These are phyloP conservation scores for Corvus moneduloides DNA, from an alignment of 2,113 vertebrate species.

Conservation along the genomic window DNA sequence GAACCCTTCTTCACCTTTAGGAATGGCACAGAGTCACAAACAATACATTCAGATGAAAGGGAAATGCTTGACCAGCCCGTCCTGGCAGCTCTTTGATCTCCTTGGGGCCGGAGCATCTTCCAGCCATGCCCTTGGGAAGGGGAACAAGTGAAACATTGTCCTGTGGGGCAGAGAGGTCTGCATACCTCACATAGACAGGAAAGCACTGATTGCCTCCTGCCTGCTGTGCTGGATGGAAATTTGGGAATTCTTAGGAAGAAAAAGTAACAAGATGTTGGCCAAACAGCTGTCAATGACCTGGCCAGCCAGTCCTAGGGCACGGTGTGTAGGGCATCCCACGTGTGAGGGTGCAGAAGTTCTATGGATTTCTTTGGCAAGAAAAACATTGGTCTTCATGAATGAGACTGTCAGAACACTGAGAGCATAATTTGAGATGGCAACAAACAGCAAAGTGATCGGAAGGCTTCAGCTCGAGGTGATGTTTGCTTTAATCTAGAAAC, in stretches of 20 bases:
- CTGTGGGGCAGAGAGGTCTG: slow-evolving; percentile 37
- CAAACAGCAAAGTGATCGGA: neutral
- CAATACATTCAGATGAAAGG: slow-evolving; percentile 66
- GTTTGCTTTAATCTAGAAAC: neutral
- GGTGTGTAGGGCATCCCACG: neutral
- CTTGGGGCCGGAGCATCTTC: slow-evolving; percentile 32
- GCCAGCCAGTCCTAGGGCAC: fast-evolving
- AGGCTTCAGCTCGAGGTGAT: neutral
- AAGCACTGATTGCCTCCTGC: neutral
- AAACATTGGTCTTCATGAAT: neutral
- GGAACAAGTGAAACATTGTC: slow-evolving; percentile 59
- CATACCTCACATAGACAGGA: slow-evolving; percentile 28
- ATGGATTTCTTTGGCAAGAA: neutral
- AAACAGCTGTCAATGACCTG: neutral
- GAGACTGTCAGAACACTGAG: neutral
- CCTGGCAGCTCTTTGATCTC: slow-evolving; percentile 65
- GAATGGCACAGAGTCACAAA: slow-evolving; percentile 22
- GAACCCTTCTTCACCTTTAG: slow-evolving; percentile 40
- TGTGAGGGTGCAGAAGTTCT: neutral
- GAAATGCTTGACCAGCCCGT: slow-evolving; percentile 22
- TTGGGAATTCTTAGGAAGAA: neutral
- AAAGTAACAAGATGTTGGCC: neutral
- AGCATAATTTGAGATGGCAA: neutral
- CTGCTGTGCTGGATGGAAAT: neutral
- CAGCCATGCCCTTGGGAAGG: neutral